Evolutionary conservation across 2,888 invertebrate genomes (phyloP), one percentile per base, ranked within the genome.

Genomic region (Odontocerum albicorne): DNA sequence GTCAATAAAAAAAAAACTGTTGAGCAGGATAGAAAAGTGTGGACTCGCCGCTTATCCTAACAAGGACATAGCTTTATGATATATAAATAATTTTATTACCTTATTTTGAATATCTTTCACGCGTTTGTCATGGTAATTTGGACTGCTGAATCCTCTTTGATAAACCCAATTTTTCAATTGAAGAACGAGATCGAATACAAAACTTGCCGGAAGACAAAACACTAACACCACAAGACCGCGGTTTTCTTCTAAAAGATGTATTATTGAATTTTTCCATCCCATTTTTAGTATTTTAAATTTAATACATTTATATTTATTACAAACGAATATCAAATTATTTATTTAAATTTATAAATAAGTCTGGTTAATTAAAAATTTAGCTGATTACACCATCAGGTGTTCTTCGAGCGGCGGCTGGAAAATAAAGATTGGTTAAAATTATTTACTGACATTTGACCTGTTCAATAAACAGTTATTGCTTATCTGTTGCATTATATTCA

Each of bases 151-250:
- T 4, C 76, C 62, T 33, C 58, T 61, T 42, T 68, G 65, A 31
- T 78, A 66, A 10, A 77, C 19, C 63, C 66, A 70, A 1, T 73
- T 73, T 27, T 72, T 68, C 6, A 73, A 2, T 4, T 68, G 65
- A 55, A 85, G 65, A 22, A 75, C 42, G 15, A 79, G 54, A 17
- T 78, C 72, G 68, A 85, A 85, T 10, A 85, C 58, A 66, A 84
- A 83, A 67, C 84, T 84, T 20, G 85, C 85, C 0, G 86, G 86
- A 44, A 87, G 70, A 56, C 85, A 85, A 70, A 87, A 85, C 39
- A 83, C 65, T 12, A 81, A 69, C 50, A 87, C 80, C 19, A 87
- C 85, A 10, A 84, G 66, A 54, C 81, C 81, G 10, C 85, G 71
- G 67, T 85, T 77, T n/a, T 80, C 75, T 64, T 85, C 85, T 62